These are phyloP conservation scores for Nycticorax nycticorax DNA, from an alignment of 2,113 vertebrate genomes.

Conservation along the genomic window DNA sequence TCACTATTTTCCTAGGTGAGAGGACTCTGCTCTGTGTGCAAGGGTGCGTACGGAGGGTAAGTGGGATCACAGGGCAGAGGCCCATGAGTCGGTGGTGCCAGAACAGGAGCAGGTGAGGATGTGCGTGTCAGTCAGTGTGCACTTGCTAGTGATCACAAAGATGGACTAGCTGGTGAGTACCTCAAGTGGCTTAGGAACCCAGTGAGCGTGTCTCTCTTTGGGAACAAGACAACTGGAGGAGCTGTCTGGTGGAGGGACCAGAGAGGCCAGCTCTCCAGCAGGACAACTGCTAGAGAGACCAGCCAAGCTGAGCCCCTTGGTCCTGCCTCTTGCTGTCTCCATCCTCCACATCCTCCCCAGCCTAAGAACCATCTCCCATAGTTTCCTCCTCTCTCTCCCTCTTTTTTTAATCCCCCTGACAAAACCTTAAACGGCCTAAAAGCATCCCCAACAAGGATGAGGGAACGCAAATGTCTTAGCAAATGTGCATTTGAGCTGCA, in stretches of 20 bases:
- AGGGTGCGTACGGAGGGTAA: too few species aligned
- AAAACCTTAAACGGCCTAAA: conserved; percentile 65
- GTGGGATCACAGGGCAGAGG: background rate
- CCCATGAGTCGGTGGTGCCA: background rate
- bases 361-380: background rate
- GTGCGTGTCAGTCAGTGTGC: background rate
- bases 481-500: conserved; percentile 67
- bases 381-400: background rate
- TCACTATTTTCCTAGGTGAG: background rate
- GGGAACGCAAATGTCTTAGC: conserved; percentile 51
- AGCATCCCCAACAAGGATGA: conserved; percentile 52
- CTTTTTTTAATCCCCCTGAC: conserved; percentile 41
- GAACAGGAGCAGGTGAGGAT: background rate
- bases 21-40: background rate
- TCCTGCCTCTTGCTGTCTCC: background rate
- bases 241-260: background rate
- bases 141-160: background rate
- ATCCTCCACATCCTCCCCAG: background rate
- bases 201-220: accelerated
- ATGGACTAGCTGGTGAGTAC: background rate
- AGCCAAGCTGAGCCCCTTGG: background rate
- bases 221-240: background rate
- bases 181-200: background rate
- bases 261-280: background rate
- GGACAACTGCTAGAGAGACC: background rate